Base-by-base conservation (phyloP, 2,113 vertebrate genomes). In the Penelope pileata region DNA sequence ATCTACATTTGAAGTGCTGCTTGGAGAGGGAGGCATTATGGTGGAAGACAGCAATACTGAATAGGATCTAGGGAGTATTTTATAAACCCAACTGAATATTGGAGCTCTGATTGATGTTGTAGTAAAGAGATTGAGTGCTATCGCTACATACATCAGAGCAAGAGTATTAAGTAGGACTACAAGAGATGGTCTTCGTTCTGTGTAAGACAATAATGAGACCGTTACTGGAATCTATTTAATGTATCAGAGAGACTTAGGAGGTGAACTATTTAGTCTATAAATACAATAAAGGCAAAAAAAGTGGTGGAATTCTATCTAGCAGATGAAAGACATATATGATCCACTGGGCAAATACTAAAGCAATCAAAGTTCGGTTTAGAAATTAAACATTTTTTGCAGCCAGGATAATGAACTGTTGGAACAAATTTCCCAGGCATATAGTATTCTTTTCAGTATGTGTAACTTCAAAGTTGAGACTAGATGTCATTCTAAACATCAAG, bases 1-100 rank as follows among this genome's bases (percentile, higher is more conserved):
- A 43, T n/a, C 27, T 34, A 8, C 13, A 42, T 48, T 68, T 68
- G 9, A 68, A 60, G 26, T 42, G 73, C 27, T 70, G 29, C 72
- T 86, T 6, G 9, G 70, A 29, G 38, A 47, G 16, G 38, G 38
- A 83, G 54, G 74, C 0, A 1, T 16, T 72, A 12, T 0, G 0
- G 56, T 56, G 56, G 50, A 86, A 92, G 64, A 32, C 38, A 75
- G 6, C 4, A 2, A 40, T 72, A 63, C 40, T 75, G 42, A 86
- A 82, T n/a, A 79, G 69, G 34, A 84, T 67, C 51, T 53, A 51
- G n/a, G 18, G 67, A 82, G 16, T 40, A 69, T 66, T 67, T 84
- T 48, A 84, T 16, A 79, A 86, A 79, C 12, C 58, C 62, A 23
- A 2, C 22, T 58, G 40, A 69, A 24, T 75, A 45, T 42, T 38